Evolutionary conservation across 2,888 invertebrate genomes (phyloP).

Genomic region (Apamea anceps): DNA sequence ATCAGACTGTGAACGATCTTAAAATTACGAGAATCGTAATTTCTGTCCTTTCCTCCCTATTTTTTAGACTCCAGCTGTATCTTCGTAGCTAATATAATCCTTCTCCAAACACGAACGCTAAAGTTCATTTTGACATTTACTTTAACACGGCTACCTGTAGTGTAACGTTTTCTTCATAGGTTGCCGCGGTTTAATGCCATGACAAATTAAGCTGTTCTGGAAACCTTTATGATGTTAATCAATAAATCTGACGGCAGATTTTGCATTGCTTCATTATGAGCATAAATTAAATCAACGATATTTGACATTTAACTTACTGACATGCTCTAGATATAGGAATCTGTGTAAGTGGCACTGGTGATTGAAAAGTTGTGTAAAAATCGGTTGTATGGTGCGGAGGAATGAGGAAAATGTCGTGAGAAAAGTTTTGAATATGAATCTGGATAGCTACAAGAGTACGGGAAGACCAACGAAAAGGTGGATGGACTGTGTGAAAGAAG

Average conservation of each 20-base stretch:
- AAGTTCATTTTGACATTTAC: conserved; percentile 70
- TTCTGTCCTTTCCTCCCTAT: no score
- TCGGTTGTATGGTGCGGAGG: background rate
- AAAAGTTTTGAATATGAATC: background rate
- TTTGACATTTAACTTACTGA: background rate
- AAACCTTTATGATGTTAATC: conserved; percentile 34
- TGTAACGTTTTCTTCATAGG: conserved; percentile 51
- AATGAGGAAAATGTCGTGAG: no score
- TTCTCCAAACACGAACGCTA: conserved; percentile 55
- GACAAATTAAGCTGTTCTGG: conserved; percentile 59
- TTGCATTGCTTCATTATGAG: conserved; percentile 27
- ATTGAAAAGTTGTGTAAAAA: background rate
- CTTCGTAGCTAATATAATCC: conserved; percentile 51
- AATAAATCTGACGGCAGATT: conserved; percentile 29
- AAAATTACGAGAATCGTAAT: no score
- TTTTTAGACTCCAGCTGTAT: conserved; percentile 14
- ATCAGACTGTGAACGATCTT: no score
- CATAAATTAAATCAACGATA: background rate
- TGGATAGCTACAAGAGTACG: background rate
- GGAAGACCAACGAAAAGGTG: background rate
- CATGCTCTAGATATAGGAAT: conserved; percentile 16
- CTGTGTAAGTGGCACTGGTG: background rate
- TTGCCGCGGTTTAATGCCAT: conserved; percentile 50
- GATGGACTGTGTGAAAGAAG: background rate
- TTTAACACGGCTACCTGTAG: conserved; percentile 54